Evolutionary conservation across 2,888 invertebrate genomes (phyloP).

Genomic region (Norana najaformis): DNA sequence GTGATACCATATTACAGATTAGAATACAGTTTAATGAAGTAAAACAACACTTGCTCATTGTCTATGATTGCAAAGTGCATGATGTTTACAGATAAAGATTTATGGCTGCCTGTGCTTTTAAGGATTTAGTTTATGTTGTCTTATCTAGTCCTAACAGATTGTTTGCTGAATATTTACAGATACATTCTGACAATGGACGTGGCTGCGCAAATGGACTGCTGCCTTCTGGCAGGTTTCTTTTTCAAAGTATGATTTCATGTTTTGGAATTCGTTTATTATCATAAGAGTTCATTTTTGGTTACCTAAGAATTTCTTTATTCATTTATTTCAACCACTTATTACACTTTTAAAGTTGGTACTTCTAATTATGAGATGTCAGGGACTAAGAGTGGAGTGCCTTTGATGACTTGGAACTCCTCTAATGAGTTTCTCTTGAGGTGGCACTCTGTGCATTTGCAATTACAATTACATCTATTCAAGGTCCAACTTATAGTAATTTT

Average conservation of each 20-base stretch:
- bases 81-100: background rate
- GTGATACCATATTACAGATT: background rate
- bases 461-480: too few species aligned
- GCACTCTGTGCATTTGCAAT: too few species aligned
- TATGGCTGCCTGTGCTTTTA: too few species aligned
- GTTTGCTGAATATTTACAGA: slow-evolving; percentile 46
- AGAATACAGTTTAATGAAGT: background rate
- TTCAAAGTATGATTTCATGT: slow-evolving; percentile 53
- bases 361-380: too few species aligned
- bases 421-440: too few species aligned
- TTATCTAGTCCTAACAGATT: background rate
- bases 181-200: slow-evolving; percentile 59
- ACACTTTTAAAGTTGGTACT: too few species aligned
- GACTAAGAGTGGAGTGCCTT: too few species aligned
- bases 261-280: background rate
- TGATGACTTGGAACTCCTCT: too few species aligned
- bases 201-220: slow-evolving; percentile 57
- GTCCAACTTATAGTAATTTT: too few species aligned
- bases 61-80: background rate
- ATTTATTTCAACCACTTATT: background rate
- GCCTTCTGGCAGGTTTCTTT: slow-evolving; percentile 59
- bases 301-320: background rate
- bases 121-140: background rate
- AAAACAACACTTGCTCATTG: background rate
- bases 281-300: too few species aligned